Conservation (phyloP, 2,888 invertebrate species). For the Chymomyza fuscimana region DNA sequence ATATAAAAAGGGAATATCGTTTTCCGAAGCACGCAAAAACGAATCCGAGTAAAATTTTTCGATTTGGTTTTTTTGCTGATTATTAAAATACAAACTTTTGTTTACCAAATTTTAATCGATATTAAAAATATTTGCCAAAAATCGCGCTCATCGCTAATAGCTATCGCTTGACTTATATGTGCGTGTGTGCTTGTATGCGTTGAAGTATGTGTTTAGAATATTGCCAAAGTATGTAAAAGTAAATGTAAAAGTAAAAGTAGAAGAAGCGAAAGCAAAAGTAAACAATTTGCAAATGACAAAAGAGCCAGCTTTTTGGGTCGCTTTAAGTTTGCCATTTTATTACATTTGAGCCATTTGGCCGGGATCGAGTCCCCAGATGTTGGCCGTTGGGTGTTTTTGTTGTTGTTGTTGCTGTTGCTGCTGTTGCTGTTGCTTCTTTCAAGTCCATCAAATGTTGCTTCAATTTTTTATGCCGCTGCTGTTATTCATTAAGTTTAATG, state of each 20-base stretch:
- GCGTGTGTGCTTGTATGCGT: not conserved
- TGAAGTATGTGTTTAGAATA: not conserved
- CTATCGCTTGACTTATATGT: not conserved
- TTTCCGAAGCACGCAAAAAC: no score
- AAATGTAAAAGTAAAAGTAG: conserved; percentile 1
- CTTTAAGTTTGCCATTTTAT: conserved; percentile 1
- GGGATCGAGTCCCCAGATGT: not conserved
- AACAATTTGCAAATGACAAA: conserved; percentile 6
- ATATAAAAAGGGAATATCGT: no score
- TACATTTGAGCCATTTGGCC: not conserved
- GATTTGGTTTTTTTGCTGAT: no score
- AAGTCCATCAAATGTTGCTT: not conserved
- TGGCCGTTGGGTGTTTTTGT: not conserved
- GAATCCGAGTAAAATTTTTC: no score
- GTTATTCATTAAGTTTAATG: conserved; percentile 68
- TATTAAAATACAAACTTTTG: no score
- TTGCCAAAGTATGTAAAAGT: not conserved
- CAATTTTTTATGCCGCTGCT: conserved; percentile 27
- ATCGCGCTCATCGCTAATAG: conserved; percentile 38
- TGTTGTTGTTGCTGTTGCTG: not conserved
- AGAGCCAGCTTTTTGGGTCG: not conserved
- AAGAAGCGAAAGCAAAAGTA: not conserved
- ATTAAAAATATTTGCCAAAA: no score
- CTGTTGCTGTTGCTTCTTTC: not conserved
- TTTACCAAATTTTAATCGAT: no score